phyloP scores from a whole-genome alignment of 1,140 invertebrate genomes.

The Brachionus koreanus region DNA sequence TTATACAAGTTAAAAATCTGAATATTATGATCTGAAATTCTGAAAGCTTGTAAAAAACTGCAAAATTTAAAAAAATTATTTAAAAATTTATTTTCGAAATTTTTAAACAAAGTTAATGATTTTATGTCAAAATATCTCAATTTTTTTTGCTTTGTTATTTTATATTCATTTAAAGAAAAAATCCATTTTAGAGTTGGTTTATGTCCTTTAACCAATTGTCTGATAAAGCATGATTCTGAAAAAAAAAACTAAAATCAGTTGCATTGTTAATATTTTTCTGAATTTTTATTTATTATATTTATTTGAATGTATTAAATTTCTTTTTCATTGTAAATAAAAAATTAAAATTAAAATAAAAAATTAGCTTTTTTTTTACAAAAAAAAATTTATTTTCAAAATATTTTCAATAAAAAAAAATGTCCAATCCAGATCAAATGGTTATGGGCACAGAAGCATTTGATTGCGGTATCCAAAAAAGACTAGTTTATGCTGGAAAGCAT shows the following conservation, averaged over 20 bases:
- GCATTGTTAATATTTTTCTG: background rate
- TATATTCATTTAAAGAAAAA: background rate
- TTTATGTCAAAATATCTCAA: too few relatives aligned
- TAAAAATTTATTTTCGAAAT: too few relatives aligned
- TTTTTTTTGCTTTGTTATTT: too few relatives aligned
- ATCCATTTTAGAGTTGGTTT: too few relatives aligned
- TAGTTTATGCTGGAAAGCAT: conserved; percentile 29
- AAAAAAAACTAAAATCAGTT: background rate
- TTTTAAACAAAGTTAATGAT: too few relatives aligned
- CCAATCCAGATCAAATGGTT: conserved; percentile 18
- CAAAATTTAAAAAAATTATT: too few relatives aligned
- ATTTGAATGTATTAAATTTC: background rate
- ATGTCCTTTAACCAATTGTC: too few relatives aligned
- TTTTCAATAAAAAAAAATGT: background rate
- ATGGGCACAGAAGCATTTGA: conserved; percentile 2
- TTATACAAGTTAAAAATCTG: too few relatives aligned
- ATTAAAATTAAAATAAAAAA: background rate
- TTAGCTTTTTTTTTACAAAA: too few relatives aligned
- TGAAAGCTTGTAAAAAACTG: too few relatives aligned
- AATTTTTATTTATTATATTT: background rate
- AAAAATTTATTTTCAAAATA: background rate
- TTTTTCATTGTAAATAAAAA: background rate
- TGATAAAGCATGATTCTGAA: too few relatives aligned
- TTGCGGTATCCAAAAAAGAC: conserved; percentile 36
- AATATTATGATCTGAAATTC: too few relatives aligned